phyloP scores from a whole-genome alignment of 2,113 vertebrate species.

The Mugil cephalus region DNA sequence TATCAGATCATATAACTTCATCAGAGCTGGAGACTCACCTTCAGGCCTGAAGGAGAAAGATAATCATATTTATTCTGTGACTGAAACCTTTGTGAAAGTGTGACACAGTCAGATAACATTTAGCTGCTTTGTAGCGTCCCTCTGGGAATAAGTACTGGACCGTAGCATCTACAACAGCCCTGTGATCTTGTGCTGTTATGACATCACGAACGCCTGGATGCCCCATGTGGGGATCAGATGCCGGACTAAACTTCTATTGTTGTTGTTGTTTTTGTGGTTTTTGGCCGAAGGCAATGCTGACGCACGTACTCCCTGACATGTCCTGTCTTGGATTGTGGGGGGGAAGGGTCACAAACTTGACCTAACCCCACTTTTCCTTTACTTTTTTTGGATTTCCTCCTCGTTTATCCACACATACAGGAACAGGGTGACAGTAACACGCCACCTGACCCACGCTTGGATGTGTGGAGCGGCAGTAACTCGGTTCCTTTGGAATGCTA shows the following conservation, averaged over 20 bases:
- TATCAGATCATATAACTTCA: not conserved
- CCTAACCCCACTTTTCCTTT: conserved; percentile 1
- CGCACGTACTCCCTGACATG: not conserved
- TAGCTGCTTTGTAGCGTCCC: not conserved
- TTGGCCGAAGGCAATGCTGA: not conserved
- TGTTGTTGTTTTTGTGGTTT: conserved; percentile 24
- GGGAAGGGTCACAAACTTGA: conserved; percentile 29
- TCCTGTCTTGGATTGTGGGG: conserved; percentile 28
- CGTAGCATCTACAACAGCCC: not conserved
- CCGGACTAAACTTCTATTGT: conserved; percentile 11
- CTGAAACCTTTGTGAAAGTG: conserved; percentile 3
- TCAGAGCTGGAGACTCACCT: conserved; percentile 3
- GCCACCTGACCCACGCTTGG: conserved; percentile 18
- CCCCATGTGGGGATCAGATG: conserved; percentile 42
- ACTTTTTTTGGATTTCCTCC: conserved; percentile 55
- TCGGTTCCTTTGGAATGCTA: conserved; percentile 55
- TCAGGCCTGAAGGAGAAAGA: too few species aligned
- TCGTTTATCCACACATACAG: conserved; percentile 35
- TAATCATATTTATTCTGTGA: not conserved
- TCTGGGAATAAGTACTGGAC: not conserved
- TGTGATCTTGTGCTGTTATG: conserved; percentile 15
- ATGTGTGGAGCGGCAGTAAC: not conserved
- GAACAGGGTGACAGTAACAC: not conserved
- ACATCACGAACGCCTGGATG: not conserved
- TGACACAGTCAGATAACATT: conserved; percentile 16